These are phyloP conservation scores for Parapsyche elsis DNA, from an alignment of 1,140 invertebrate species.

Conservation along the genomic window DNA sequence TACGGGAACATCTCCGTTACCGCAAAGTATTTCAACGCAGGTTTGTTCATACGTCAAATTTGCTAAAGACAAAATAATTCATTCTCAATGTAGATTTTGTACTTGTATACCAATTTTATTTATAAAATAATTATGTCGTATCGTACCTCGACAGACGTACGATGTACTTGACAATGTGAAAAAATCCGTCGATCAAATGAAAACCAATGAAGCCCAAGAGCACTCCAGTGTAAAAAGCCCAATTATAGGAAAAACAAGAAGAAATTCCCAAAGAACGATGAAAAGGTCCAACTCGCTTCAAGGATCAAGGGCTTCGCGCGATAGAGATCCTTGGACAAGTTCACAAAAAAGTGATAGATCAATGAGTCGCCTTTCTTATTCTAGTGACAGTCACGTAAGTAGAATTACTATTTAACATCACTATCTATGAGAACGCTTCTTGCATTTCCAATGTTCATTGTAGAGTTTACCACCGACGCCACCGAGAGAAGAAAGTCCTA, in stretches of 20 bases:
- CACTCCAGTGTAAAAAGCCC: slow-evolving; percentile 40
- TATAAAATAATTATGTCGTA: neutral
- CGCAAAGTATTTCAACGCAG: slow-evolving; percentile 88
- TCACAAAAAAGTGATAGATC: slow-evolving; percentile 63
- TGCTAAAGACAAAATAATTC: neutral
- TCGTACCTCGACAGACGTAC: slow-evolving; percentile 59
- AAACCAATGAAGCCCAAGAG: slow-evolving; percentile 41
- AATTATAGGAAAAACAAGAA: slow-evolving; percentile 48
- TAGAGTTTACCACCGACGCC: slow-evolving; percentile 59
- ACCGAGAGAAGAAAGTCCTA: slow-evolving; percentile 57
- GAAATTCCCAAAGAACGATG: slow-evolving; percentile 57
- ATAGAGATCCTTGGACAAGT: slow-evolving; percentile 59
- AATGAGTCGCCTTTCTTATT: slow-evolving; percentile 72
- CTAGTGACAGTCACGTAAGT: slow-evolving; percentile 73
- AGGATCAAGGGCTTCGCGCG: slow-evolving; percentile 56
- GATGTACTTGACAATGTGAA: slow-evolving; percentile 58
- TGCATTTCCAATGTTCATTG: slow-evolving; percentile 23
- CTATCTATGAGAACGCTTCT: slow-evolving; percentile 7
- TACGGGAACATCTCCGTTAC: slow-evolving; percentile 85
- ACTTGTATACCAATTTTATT: too few species aligned
- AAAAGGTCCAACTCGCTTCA: slow-evolving; percentile 67
- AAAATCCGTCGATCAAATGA: slow-evolving; percentile 47
- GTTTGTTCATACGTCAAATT: slow-evolving; percentile 65
- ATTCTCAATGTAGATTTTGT: too few species aligned
- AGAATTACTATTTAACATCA: slow-evolving; percentile 27